A percentile compares a stretch with the other conserved stretches of the same genome.
Evolutionary conservation across 2,888 invertebrate genomes (phyloP).

Genomic region (Athetis lepigone): DNA sequence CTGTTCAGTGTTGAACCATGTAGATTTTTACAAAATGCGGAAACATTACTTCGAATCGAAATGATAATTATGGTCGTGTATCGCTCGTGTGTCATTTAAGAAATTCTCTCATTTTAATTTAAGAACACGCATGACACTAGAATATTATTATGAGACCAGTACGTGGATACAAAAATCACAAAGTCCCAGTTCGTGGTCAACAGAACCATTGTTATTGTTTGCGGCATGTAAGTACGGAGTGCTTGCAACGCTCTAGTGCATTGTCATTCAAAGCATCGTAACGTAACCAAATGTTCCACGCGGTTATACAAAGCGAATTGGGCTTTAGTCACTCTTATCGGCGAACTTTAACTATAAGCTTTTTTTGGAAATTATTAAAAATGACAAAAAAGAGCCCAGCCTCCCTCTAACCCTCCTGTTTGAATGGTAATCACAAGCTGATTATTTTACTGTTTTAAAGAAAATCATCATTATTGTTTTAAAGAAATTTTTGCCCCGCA

Average conservation of each 20-base stretch:
- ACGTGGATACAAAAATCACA: not conserved
- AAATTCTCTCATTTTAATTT: not conserved
- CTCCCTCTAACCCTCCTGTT: no score
- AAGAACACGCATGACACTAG: no score
- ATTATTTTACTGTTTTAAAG: no score
- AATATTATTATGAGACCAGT: not conserved
- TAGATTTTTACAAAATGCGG: no score
- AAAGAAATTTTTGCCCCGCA: no score
- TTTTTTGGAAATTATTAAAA: constrained; percentile 8
- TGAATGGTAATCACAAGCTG: no score
- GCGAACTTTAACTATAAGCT: constrained; percentile 3
- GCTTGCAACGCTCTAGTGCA: constrained; percentile 29
- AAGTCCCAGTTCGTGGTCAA: constrained; percentile 33
- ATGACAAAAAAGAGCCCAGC: no score
- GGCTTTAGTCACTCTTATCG: constrained; percentile 24
- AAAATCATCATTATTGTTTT: no score
- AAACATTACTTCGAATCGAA: no score
- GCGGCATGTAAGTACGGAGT: constrained; percentile 25
- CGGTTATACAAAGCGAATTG: constrained; percentile 15
- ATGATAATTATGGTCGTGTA: no score
- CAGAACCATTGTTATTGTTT: constrained; percentile 53
- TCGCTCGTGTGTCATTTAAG: no score
- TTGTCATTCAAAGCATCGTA: constrained; percentile 27
- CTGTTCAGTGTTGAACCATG: no score
- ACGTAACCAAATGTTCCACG: constrained; percentile 21